Evolutionary conservation across 2,797 vertebrate species (phyloP), one percentile per base, ranked within the genome.

Genomic region (Phalanger gymnotis): DNA sequence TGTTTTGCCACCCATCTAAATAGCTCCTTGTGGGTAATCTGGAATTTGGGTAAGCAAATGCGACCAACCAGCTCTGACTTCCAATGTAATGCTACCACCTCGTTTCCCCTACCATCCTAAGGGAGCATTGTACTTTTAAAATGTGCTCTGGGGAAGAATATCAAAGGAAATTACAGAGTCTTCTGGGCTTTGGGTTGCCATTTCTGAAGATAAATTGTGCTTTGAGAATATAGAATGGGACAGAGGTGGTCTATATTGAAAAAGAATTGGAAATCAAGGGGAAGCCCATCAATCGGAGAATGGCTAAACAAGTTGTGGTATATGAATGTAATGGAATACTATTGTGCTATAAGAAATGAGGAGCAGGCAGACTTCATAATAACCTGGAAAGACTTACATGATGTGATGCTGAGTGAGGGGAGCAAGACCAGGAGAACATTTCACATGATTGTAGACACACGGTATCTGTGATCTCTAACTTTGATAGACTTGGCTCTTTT

Each of bases 201-300:
- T 90, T 95, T 87, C 87, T 51, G 66, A 90, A 94, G 92, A 96
- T 30, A 57, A 94, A 56, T 14, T 25, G 61, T 53, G 6, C n/a
- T 54, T 13, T 12, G 25, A 57, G 89, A 97, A 92, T 81, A 55
- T 54, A 73, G 66, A 40, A 40, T n/a, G 52, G 53, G 27, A 10
- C 52, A 52, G 14, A 51, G 10, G 51, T 30, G 56, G 40, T 92
- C 81, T 91, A 90, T 30, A 58, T 56, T 96, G n/a, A n/a, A n/a
- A n/a, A n/a, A n/a, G n/a, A n/a, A n/a, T n/a, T n/a, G n/a, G n/a
- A n/a, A n/a, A n/a, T n/a, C n/a, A n/a, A n/a, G n/a, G n/a, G n/a
- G n/a, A n/a, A n/a, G n/a, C n/a, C n/a, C n/a, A n/a, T n/a, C n/a
- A n/a, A n/a, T n/a, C n/a, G n/a, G n/a, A n/a, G n/a, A n/a, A n/a